Evolutionary conservation across 1,140 invertebrate genomes (phyloP), one percentile per base, ranked within the genome.

Genomic region (Caerostris extrusa): DNA sequence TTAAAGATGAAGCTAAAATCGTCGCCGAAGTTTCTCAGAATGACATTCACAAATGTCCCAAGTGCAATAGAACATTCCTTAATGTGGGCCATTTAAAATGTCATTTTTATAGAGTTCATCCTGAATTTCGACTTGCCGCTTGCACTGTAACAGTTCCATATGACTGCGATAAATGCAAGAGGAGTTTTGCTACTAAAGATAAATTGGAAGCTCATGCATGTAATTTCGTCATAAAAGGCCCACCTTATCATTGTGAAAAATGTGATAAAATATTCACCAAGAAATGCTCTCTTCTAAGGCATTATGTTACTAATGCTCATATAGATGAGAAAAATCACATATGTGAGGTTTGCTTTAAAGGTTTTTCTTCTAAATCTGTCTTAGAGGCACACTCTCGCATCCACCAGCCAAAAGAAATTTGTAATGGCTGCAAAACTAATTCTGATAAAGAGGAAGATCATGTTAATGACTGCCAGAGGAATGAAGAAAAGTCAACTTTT

Each of bases 91-190:
- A 88, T 57, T 19, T 88, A 34, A 88, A 88, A 19, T 88, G 86
- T 53, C 86, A 88, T 57, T 88, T 88, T 64, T 88, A 88, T 17
- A 55, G 60, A 61, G 86, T 88, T 55, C 86, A 88, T n/a, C 60
- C 86, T 19, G 86, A 88, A 55, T 88, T 88, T 57, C 53, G 56
- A 3, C 60, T 88, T 17, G 7, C 86, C 17, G 60, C 71, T 50
- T 77, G 71, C 12, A 77, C 61, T 5, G 7, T 67, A 67, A 67
- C 53, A 57, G 3, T 5, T 7, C 12, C 6, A 8, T 8, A 83
- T 19, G 34, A 7, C 3, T 83, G 55, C 57, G 82, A n/a, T 3
- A 3, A 12, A n/a, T 56, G 56, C 7, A 7, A 57, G 7, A 83
- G 57, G 17, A n/a, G 14, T n/a, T 57, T n/a, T 56, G 5, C 82